Percentiles rank a stretch among this genome's conserved stretches.
phyloP scores from a whole-genome alignment of 2,113 vertebrate species.

The Chloebia gouldiae region DNA sequence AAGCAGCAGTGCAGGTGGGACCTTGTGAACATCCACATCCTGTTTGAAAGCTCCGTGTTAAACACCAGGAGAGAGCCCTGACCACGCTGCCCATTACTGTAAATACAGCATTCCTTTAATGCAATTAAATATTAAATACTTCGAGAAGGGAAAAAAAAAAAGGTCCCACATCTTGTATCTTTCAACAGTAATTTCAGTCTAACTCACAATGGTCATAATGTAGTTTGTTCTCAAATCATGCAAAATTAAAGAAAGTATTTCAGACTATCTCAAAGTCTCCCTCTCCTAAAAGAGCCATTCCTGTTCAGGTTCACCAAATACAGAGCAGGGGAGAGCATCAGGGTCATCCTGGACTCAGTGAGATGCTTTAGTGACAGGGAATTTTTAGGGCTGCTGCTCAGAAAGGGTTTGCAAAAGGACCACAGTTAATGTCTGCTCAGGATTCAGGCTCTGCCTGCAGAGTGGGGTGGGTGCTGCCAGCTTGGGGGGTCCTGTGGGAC shows the following conservation, averaged over 20 bases:
- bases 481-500: not conserved
- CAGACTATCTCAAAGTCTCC: not conserved
- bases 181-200: not conserved
- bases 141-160: not conserved
- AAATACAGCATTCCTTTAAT: not conserved
- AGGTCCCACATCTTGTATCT: not conserved
- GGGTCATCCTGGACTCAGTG: not conserved
- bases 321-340: not conserved
- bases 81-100: not conserved
- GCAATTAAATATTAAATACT: constrained; percentile 54
- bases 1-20: not conserved
- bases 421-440: not conserved
- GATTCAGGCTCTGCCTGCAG: not conserved
- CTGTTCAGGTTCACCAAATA: not conserved
- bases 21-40: not conserved
- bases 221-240: not conserved
- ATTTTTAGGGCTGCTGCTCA: not conserved
- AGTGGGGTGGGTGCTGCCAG: not conserved
- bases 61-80: not conserved
- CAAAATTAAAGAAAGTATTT: constrained; percentile 27
- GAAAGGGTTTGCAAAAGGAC: not conserved
- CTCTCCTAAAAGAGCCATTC: not conserved
- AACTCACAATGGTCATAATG: not conserved
- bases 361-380: fast-evolving
- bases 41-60: not conserved